Conservation (phyloP, 2,113 vertebrate species). For the Eupsittula cactorum region DNA sequence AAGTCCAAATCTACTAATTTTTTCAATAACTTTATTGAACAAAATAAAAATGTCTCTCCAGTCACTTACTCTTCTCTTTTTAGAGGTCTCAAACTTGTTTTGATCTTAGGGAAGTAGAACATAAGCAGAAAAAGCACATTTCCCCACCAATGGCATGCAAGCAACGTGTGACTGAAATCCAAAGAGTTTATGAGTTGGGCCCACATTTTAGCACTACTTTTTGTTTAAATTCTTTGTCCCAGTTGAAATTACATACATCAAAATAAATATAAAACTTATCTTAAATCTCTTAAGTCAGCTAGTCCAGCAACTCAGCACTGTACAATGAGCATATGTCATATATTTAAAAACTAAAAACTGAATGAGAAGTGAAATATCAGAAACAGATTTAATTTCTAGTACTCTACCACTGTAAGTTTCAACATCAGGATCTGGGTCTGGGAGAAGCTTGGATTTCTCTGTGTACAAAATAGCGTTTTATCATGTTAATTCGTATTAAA, state of each 20-base stretch:
- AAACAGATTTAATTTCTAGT: slow-evolving; percentile 75
- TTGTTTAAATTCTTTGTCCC: background rate
- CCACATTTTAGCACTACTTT: background rate
- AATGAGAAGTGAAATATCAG: slow-evolving; percentile 66
- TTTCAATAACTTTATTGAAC: background rate
- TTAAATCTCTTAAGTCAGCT: background rate
- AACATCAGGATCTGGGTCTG: slow-evolving; percentile 79
- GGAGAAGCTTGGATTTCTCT: slow-evolving; percentile 82
- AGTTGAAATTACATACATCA: background rate
- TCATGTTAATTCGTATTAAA: slow-evolving; percentile 60
- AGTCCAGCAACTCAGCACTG: slow-evolving; percentile 52
- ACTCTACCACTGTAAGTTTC: slow-evolving; percentile 88
- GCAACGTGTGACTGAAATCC: background rate
- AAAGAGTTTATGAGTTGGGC: slow-evolving; percentile 57
- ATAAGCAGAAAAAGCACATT: slow-evolving; percentile 65
- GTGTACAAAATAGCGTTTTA: slow-evolving; percentile 76
- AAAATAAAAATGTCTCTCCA: background rate
- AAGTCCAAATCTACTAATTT: background rate
- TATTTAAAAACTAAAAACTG: slow-evolving; percentile 58
- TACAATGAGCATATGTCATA: slow-evolving; percentile 63
- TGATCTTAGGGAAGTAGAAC: slow-evolving; percentile 18
- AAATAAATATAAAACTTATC: background rate
- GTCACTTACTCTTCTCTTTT: background rate
- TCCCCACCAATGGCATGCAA: slow-evolving; percentile 34
- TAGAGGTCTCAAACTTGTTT: background rate